Percentiles rank a stretch among this genome's conserved stretches.
phyloP scores from a whole-genome alignment of 2,797 vertebrate genomes.

The Scleropages formosus region DNA sequence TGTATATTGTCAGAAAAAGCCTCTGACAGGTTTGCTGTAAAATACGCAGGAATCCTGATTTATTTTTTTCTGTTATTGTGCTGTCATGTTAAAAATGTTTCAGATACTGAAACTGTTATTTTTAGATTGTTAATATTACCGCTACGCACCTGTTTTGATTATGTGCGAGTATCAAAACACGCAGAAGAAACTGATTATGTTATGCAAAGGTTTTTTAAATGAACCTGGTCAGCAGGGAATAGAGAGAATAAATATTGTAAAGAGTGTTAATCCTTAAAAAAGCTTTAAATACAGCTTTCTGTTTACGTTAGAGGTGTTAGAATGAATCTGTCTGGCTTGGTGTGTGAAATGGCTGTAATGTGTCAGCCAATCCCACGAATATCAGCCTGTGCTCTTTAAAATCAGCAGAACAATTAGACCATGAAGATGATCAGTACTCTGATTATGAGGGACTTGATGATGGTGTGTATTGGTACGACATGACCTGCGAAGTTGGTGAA shows the following conservation, averaged over 20 bases:
- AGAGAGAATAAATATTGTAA: no score
- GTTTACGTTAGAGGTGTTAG: no score
- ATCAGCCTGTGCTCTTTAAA: slow-evolving; percentile 4
- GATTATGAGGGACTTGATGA: slow-evolving; percentile 13
- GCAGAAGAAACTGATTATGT: no score
- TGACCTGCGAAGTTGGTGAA: not conserved
- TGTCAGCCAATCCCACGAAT: not conserved
- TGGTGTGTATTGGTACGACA: not conserved
- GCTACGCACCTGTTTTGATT: not conserved
- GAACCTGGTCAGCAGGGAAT: no score
- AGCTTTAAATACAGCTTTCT: no score
- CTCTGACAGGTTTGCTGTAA: slow-evolving; percentile 29
- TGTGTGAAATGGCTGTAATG: not conserved
- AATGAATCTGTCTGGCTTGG: not conserved
- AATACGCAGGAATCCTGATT: slow-evolving; percentile 25
- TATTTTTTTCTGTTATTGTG: slow-evolving; percentile 23
- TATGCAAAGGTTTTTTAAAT: no score
- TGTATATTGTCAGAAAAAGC: slow-evolving; percentile 43
- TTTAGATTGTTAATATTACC: not conserved
- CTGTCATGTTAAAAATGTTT: slow-evolving; percentile 9
- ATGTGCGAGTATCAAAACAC: no score
- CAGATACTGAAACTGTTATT: not conserved
- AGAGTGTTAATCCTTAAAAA: no score
- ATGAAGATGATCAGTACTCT: not conserved
- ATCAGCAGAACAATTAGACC: not conserved